These are phyloP conservation scores for Automeris io DNA, from an alignment of 2,888 invertebrate species.

Conservation along the genomic window DNA sequence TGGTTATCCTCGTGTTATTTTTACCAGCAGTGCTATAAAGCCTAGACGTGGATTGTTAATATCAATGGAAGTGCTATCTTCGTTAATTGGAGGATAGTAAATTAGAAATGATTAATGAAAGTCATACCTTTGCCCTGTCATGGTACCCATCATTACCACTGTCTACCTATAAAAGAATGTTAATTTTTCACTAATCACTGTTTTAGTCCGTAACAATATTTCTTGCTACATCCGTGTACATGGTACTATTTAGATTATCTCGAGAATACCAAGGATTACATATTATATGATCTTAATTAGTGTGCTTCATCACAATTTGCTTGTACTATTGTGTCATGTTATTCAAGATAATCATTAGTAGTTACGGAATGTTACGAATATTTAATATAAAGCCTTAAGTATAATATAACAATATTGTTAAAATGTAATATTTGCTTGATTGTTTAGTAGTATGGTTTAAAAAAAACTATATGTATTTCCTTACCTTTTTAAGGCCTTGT, in stretches of 20 bases:
- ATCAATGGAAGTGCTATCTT: conserved; percentile 5
- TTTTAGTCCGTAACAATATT: conserved; percentile 9
- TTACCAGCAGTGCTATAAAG: conserved; percentile 49
- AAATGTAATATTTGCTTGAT: too few species aligned
- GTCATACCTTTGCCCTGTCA: conserved; percentile 66
- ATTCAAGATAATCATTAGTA: too few species aligned
- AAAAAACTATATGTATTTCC: conserved; percentile 6
- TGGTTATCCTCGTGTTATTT: conserved; percentile 45
- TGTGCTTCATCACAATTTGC: too few species aligned
- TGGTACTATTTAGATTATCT: too few species aligned
- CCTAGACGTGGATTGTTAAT: conserved; percentile 29
- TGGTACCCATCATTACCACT: conserved; percentile 57
- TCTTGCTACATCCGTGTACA: neutral
- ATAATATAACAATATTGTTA: too few species aligned
- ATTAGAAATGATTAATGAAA: conserved; percentile 28
- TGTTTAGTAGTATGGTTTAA: neutral
- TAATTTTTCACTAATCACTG: conserved; percentile 30
- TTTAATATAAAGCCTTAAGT: too few species aligned
- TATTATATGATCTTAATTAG: too few species aligned
- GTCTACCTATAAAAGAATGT: conserved; percentile 69
- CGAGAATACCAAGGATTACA: too few species aligned
- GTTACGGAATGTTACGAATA: too few species aligned
- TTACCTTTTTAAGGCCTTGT: conserved; percentile 86
- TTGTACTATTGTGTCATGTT: too few species aligned
- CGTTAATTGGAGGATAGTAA: conserved; percentile 12